Conservation (phyloP, 2,797 vertebrate genomes). For the Chrosomus eos region DNA sequence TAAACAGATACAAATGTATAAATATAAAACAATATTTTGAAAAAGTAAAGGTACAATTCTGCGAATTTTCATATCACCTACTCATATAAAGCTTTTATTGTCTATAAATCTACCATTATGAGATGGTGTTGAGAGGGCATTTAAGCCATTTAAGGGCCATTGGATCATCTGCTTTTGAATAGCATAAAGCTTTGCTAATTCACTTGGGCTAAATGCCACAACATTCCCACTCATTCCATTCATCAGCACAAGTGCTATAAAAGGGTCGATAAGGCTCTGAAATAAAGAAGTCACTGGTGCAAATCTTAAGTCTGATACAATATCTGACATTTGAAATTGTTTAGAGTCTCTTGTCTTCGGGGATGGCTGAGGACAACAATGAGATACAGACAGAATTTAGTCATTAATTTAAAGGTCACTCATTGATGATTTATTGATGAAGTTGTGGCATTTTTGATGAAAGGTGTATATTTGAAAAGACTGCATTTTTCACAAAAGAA, state of each 20-base stretch:
- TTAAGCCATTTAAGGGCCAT: background rate
- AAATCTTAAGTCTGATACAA: slow-evolving; percentile 22
- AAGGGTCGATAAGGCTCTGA: background rate
- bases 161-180: background rate
- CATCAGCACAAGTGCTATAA: background rate
- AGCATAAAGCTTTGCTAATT: background rate
- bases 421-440: slow-evolving; percentile 46
- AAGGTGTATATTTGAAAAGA: background rate
- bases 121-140: background rate
- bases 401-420: slow-evolving; percentile 50
- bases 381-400: background rate
- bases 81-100: background rate
- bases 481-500: background rate
- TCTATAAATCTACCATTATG: background rate
- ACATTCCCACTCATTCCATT: background rate
- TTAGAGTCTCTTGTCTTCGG: slow-evolving; percentile 35
- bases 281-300: slow-evolving; percentile 9
- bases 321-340: slow-evolving; percentile 40
- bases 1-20: background rate
- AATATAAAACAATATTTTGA: background rate
- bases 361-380: slow-evolving; percentile 21
- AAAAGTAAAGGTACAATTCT: background rate
- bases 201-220: background rate
- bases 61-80: background rate
- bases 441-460: slow-evolving; percentile 28